A percentile compares a stretch with the other conserved stretches of the same genome.
These are phyloP conservation scores for Germaria angustata DNA, from an alignment of 2,888 invertebrate species.

Conservation along the genomic window DNA sequence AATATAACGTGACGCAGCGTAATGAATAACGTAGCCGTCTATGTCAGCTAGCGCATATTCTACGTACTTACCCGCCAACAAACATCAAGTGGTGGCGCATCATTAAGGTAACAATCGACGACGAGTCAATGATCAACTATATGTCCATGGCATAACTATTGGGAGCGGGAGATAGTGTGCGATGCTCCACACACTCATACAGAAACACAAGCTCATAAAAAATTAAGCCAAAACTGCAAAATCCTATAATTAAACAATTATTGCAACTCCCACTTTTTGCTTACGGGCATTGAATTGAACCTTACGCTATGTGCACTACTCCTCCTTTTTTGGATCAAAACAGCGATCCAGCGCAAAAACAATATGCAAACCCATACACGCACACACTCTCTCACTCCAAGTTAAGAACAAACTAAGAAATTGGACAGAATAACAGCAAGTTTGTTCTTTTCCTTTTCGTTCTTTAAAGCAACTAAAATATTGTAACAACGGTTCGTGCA, in stretches of 20 bases:
- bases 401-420: constrained; percentile 62
- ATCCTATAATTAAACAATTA: constrained; percentile 81
- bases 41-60: constrained; percentile 14
- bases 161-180: not conserved
- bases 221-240: constrained; percentile 78
- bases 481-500: constrained; percentile 73
- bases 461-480: constrained; percentile 71
- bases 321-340: constrained; percentile 79
- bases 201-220: constrained; percentile 50
- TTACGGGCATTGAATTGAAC: constrained; percentile 75
- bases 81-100: constrained; percentile 67
- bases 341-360: constrained; percentile 69
- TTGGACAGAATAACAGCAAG: constrained; percentile 60
- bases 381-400: not conserved
- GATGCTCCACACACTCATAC: constrained; percentile 66
- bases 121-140: constrained; percentile 63
- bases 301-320: constrained; percentile 79
- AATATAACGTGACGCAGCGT: constrained; percentile 25
- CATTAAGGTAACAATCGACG: constrained; percentile 69
- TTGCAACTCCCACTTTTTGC: constrained; percentile 81
- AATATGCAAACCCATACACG: constrained; percentile 51
- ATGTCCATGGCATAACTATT: constrained; percentile 16
- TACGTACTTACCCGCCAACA: constrained; percentile 1
- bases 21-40: constrained; percentile 42
- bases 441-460: constrained; percentile 66